These are phyloP conservation scores for Acropternis orthonyx DNA, from an alignment of 2,797 vertebrate genomes.

Conservation along the genomic window DNA sequence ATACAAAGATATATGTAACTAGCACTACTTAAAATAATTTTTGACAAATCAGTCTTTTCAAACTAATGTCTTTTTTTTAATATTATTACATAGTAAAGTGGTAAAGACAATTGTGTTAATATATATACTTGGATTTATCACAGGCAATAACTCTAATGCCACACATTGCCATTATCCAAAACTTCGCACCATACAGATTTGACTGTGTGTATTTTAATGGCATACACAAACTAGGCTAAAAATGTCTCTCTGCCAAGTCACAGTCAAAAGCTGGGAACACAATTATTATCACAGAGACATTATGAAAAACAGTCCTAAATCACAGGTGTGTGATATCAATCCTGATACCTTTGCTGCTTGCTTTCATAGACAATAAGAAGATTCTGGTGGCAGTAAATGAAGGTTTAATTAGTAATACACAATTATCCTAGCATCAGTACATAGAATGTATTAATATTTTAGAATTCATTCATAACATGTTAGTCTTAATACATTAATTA, in stretches of 20 bases:
- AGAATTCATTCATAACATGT: background rate
- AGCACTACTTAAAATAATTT: background rate
- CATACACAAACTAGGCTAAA: background rate
- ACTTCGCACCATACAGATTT: background rate
- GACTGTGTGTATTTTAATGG: background rate
- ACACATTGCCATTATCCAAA: background rate
- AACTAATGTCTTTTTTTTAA: background rate
- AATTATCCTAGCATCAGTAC: background rate
- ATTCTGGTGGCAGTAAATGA: background rate
- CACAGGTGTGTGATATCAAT: background rate
- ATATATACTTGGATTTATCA: background rate
- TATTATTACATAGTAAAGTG: background rate
- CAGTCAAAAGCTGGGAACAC: background rate
- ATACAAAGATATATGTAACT: background rate
- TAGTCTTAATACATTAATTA: background rate
- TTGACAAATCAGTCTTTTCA: background rate
- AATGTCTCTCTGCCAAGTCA: background rate
- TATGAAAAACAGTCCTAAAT: background rate
- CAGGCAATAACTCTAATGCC: background rate
- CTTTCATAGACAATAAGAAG: background rate
- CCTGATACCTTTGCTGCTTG: background rate
- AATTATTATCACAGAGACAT: background rate
- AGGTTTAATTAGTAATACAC: background rate
- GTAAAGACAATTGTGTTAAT: background rate
- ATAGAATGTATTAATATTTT: background rate